Conservation (phyloP, 2,888 invertebrate genomes). For the Orchestes rusci region DNA sequence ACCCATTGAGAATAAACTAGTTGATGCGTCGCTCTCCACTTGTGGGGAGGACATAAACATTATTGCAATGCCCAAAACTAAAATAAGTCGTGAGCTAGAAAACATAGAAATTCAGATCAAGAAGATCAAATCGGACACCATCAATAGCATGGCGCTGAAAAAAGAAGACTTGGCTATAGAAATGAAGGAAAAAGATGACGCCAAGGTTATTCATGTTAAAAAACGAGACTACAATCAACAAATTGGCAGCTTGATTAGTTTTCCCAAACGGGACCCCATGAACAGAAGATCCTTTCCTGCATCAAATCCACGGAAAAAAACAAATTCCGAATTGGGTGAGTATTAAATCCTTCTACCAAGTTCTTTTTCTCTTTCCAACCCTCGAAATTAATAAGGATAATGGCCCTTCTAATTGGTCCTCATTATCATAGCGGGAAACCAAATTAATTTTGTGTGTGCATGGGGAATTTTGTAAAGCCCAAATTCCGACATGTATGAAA, state of each 20-base stretch:
- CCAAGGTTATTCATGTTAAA: no score
- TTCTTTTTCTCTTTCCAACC: no score
- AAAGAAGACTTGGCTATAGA: constrained; percentile 39
- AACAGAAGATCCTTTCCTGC: constrained; percentile 40
- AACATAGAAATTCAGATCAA: constrained; percentile 35
- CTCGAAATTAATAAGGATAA: constrained; percentile 15
- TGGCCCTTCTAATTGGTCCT: constrained; percentile 4
- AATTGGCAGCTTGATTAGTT: constrained; percentile 41
- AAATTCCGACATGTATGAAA: no score
- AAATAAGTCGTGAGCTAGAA: constrained; percentile 37
- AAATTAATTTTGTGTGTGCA: no score
- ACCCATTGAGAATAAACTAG: constrained; percentile 44
- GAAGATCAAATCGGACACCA: constrained; percentile 37
- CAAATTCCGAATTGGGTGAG: no score
- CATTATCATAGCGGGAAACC: neutral
- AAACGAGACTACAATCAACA: constrained; percentile 41
- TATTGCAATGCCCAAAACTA: constrained; percentile 15
- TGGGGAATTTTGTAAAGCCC: no score
- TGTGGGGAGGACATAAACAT: constrained; percentile 49
- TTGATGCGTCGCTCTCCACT: constrained; percentile 54
- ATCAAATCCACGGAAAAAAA: constrained; percentile 45
- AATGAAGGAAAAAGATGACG: constrained; percentile 43
- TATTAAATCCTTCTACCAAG: no score
- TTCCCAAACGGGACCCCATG: constrained; percentile 38
- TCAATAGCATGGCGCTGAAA: no score